Evolutionary conservation across 2,113 vertebrate species (phyloP).

Genomic region (Elgaria multicarinata): DNA sequence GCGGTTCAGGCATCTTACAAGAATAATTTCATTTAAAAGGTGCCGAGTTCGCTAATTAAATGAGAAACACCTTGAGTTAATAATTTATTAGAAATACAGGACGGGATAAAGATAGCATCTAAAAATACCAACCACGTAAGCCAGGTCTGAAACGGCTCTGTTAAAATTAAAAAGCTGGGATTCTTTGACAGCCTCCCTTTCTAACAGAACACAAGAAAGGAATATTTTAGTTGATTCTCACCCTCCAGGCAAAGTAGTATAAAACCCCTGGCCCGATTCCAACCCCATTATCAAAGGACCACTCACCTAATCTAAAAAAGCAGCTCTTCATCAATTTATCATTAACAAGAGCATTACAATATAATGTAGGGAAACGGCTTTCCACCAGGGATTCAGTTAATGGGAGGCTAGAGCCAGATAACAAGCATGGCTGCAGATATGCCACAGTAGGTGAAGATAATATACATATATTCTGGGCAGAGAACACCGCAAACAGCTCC

Average conservation of each 20-base stretch:
- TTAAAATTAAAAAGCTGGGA: slow-evolving; percentile 76
- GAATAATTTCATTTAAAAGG: slow-evolving; percentile 67
- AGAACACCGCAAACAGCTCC: slow-evolving; percentile 65
- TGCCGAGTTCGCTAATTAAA: slow-evolving; percentile 69
- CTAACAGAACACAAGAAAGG: slow-evolving; percentile 69
- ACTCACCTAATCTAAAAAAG: slow-evolving; percentile 88
- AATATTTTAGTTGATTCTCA: slow-evolving; percentile 86
- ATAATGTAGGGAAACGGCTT: slow-evolving; percentile 82
- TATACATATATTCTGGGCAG: slow-evolving; percentile 67
- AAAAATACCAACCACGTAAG: slow-evolving; percentile 64
- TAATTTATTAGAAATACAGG: slow-evolving; percentile 71
- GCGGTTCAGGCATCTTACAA: slow-evolving; percentile 55
- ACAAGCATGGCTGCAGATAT: slow-evolving; percentile 76
- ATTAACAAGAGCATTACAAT: slow-evolving; percentile 91
- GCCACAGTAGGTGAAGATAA: slow-evolving; percentile 76
- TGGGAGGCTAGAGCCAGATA: slow-evolving; percentile 80
- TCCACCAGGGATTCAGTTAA: slow-evolving; percentile 85
- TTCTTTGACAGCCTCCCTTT: slow-evolving; percentile 71
- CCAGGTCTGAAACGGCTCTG: slow-evolving; percentile 47
- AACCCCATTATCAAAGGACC: slow-evolving; percentile 90
- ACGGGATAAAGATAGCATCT: slow-evolving; percentile 57
- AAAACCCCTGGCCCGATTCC: slow-evolving; percentile 86
- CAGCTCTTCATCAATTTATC: slow-evolving; percentile 93
- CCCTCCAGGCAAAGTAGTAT: slow-evolving; percentile 81
- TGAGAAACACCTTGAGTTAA: slow-evolving; percentile 67